Evolutionary conservation across 2,888 invertebrate species (phyloP).

Genomic region (Hirtodrosophila confusa): DNA sequence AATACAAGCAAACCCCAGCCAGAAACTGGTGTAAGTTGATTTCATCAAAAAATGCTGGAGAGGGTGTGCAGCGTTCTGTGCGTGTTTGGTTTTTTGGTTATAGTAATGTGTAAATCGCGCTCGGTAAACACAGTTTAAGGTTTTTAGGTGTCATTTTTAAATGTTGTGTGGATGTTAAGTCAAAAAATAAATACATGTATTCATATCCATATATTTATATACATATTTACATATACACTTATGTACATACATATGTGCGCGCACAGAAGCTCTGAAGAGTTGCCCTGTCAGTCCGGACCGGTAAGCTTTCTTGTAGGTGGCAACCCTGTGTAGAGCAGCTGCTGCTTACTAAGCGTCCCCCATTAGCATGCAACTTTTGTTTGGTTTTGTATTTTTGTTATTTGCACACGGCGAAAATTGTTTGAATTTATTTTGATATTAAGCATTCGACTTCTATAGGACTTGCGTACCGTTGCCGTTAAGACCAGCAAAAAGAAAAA

Average conservation of each 20-base stretch:
- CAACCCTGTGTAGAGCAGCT: slow-evolving; percentile 59
- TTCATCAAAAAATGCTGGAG: slow-evolving; percentile 4
- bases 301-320: slow-evolving; percentile 29
- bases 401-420: not conserved
- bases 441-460: slow-evolving; percentile 9
- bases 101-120: too few relatives aligned
- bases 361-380: not conserved
- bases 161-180: not conserved
- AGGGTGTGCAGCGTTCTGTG: not conserved
- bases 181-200: slow-evolving; percentile 5
- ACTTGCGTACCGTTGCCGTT: not conserved
- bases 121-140: too few relatives aligned
- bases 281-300: slow-evolving; percentile 6
- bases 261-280: slow-evolving; percentile 1
- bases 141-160: too few relatives aligned
- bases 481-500: slow-evolving; percentile 37
- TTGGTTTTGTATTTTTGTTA: slow-evolving; percentile 13
- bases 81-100: too few relatives aligned
- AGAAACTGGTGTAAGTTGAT: slow-evolving; percentile 29
- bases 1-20: not conserved
- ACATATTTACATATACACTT: slow-evolving; percentile 6
- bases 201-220: not conserved
- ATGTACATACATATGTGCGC: slow-evolving; percentile 1
- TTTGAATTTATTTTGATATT: slow-evolving; percentile 9
- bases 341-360: slow-evolving; percentile 21